phyloP scores from a whole-genome alignment of 2,113 vertebrate genomes.

The Apteryx owenii region DNA sequence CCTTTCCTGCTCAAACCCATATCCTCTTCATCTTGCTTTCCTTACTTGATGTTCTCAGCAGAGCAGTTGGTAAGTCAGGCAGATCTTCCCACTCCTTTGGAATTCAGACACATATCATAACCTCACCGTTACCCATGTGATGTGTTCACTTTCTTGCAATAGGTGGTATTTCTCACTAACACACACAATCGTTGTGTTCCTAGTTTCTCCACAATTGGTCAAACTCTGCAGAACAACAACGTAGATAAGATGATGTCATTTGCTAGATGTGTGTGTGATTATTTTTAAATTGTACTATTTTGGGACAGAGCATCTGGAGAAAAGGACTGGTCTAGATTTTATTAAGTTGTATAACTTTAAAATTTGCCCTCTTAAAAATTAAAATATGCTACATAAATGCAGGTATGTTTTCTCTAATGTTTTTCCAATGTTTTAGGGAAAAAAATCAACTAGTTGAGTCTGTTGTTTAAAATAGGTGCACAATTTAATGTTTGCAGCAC shows the following conservation, averaged over 20 bases:
- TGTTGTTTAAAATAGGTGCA: background rate
- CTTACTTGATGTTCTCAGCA: conserved; percentile 70
- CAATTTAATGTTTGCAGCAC: background rate
- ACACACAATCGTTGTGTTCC: conserved; percentile 3
- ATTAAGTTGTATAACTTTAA: background rate
- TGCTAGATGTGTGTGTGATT: background rate
- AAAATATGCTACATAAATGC: background rate
- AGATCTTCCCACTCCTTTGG: conserved; percentile 34
- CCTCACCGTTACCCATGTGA: conserved; percentile 22
- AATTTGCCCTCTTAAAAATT: background rate
- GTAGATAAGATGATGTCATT: background rate
- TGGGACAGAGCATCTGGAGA: background rate
- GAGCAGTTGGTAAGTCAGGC: conserved; percentile 72
- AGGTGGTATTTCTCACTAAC: conserved; percentile 64
- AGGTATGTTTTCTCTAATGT: background rate
- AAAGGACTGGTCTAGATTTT: background rate
- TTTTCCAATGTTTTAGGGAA: background rate
- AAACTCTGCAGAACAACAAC: background rate
- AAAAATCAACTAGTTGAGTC: background rate
- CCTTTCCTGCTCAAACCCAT: conserved; percentile 66
- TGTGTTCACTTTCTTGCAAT: conserved; percentile 60
- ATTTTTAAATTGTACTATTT: background rate
- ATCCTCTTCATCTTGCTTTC: conserved; percentile 66
- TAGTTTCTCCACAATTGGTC: background rate
- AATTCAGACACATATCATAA: conserved; percentile 34